Evolutionary conservation across 2,113 vertebrate species (phyloP).

Genomic region (Ictidomys tridecemlineatus): DNA sequence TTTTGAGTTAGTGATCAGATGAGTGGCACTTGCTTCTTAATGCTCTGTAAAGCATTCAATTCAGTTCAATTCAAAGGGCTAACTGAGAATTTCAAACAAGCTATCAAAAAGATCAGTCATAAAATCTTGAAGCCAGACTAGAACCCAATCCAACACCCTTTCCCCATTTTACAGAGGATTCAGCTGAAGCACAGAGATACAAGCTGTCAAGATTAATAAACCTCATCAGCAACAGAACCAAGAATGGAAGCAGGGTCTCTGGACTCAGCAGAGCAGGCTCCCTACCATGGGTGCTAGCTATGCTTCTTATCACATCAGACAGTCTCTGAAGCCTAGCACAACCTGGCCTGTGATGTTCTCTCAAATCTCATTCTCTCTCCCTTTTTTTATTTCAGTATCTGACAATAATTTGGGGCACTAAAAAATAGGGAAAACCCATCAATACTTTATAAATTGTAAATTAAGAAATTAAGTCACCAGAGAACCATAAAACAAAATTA

Average conservation of each 20-base stretch:
- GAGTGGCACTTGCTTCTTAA: conserved; percentile 36
- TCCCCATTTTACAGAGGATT: conserved; percentile 3
- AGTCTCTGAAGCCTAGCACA: conserved; percentile 5
- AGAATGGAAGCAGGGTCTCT: background rate
- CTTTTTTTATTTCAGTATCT: background rate
- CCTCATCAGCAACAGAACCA: conserved; percentile 6
- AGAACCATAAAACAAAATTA: background rate
- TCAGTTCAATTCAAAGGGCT: background rate
- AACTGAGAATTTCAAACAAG: background rate
- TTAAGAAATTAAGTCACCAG: conserved; percentile 33
- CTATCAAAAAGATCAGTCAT: background rate
- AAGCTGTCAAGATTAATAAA: conserved; percentile 28
- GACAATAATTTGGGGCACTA: background rate
- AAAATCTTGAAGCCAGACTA: conserved; percentile 26
- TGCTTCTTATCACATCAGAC: background rate
- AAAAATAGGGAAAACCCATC: background rate
- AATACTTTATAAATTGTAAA: conserved; percentile 35
- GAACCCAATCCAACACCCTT: background rate
- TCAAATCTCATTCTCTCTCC: conserved; percentile 8
- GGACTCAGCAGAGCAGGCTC: background rate
- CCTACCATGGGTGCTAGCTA: background rate
- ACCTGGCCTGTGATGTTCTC: background rate
- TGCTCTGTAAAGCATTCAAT: background rate
- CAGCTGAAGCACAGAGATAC: conserved; percentile 9
- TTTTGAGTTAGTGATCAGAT: conserved; percentile 9